Evolutionary conservation across 1,140 invertebrate genomes (phyloP), one percentile per base, ranked within the genome.

Genomic region (Cylas formicarius): DNA sequence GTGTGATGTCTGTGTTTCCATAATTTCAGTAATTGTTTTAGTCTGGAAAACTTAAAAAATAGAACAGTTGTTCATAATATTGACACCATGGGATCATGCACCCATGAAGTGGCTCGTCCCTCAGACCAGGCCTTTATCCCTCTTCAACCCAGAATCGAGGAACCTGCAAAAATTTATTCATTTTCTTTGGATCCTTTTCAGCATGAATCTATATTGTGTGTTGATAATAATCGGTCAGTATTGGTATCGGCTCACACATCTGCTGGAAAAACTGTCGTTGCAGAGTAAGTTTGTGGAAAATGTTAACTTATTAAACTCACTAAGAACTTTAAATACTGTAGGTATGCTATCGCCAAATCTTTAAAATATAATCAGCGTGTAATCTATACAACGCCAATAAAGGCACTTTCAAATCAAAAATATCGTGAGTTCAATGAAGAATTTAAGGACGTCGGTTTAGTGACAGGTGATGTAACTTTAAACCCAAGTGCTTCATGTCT

Each of bases 311-410:
- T 16, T n/a, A n/a, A n/a, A n/a, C n/a, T n/a, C n/a, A n/a, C n/a
- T n/a, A n/a, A n/a, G n/a, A n/a, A n/a, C n/a, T n/a, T n/a, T n/a
- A n/a, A n/a, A n/a, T 21, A 40, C 54, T 54, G 34, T 48, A 84
- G 81, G 51, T 84, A 84, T 71, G 77, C 79, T n/a, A 78, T 85
- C 60, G 81, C 81, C 3, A 69, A 75, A 39, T 83, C 80, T 6
- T 59, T 84, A 23, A 76, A 76, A 56, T 77, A 81, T 34, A 81
- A 83, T 50, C 79, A 83, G 59, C 68, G 96, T 59, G 96, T 99
- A 0, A 99, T 99, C 57, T 99, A 99, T 63, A 99, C 97, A 14
- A 97, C 97, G 26, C 97, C 97, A 2, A 99, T 99, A 44, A 99
- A 99, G 73, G 97, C 97, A 4, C 66, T 99, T 13, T 98, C 94